Conservation (phyloP, 2,888 invertebrate species). For the Tetramorium bicarinatum region DNA sequence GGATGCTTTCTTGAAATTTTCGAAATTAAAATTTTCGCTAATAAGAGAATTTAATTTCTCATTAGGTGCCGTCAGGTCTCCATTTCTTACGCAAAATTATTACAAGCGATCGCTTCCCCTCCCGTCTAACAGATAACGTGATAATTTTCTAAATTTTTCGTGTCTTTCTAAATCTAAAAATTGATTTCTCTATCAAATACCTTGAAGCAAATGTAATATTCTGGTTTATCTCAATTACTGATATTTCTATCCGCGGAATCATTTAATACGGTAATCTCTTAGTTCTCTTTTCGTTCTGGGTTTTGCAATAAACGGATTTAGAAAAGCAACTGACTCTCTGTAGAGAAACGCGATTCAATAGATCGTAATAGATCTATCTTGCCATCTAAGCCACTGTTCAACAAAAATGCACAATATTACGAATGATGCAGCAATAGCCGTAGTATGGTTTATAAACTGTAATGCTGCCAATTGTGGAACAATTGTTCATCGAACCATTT, state of each 20-base stretch:
- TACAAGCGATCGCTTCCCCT: neutral
- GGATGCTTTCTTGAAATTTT: slow-evolving; percentile 39
- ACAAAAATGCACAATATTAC: neutral
- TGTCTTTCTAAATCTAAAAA: neutral
- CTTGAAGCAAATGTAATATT: neutral
- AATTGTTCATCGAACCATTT: slow-evolving; percentile 16
- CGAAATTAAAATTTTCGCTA: slow-evolving; percentile 22
- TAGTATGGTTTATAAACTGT: slow-evolving; percentile 7
- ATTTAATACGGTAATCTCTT: neutral
- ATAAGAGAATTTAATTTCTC: slow-evolving; percentile 13
- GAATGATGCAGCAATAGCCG: neutral
- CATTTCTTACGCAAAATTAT: neutral
- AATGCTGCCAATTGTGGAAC: slow-evolving; percentile 21
- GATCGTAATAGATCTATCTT: neutral
- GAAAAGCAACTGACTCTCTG: neutral
- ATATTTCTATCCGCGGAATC: neutral
- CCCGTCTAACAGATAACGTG: neutral
- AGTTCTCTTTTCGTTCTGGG: neutral
- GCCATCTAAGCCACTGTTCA: neutral
- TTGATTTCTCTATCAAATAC: neutral
- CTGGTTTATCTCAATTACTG: neutral
- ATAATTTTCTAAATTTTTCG: neutral
- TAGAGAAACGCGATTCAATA: neutral
- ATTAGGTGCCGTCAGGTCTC: neutral
- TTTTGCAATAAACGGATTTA: neutral